Base-by-base conservation (phyloP, 1,140 invertebrate genomes). In the Drosophila sproati region DNA sequence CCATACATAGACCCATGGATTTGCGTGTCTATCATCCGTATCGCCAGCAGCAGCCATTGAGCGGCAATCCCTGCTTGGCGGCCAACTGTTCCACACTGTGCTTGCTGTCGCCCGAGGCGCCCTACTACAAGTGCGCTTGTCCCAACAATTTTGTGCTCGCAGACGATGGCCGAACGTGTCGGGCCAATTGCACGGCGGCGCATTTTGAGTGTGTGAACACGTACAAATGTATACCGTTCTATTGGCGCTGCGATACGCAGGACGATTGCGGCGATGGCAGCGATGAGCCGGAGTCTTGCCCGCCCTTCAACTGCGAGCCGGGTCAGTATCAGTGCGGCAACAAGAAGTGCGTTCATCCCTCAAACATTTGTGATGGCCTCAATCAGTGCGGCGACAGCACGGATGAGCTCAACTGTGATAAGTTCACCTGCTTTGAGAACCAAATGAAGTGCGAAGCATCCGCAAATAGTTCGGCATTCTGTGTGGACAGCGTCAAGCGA, bases 1-100 rank as follows among this genome's bases (percentile, higher is more conserved):
- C 95, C 34, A 95, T 97, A 56, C 96, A 97, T 86, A 94, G 97
- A 66, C 98, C 97, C 3, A 98, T 98, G 96, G 97, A 98, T 91
- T 93, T 98, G 45, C 94, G 97, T 56, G 94, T 98, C 2, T 95
- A 95, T 69, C 97, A 98, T 94, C 96, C 96, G 0, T 95, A 94
- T 34, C 93, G 96, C 39, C 97, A 98, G 91, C 94, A 94, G 39
- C 81, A 92, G 47, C 88, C 87, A 0, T 37, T 82, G 4, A 91
- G 76, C 1, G 75, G 79, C 1, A 94, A 94, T 92, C 93, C 93
- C 2, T 95, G 95, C 77, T 91, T 91, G 32, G 79, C 80, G 4
- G 93, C 95, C 20, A 95, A 95, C 73, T 97, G 97, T 91, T 94
- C 95, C 6, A 96, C 95, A 0, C 93, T 98, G 12, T 98, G 97